Conservation (phyloP, 2,113 vertebrate genomes). For the Pangasianodon hypophthalmus region DNA sequence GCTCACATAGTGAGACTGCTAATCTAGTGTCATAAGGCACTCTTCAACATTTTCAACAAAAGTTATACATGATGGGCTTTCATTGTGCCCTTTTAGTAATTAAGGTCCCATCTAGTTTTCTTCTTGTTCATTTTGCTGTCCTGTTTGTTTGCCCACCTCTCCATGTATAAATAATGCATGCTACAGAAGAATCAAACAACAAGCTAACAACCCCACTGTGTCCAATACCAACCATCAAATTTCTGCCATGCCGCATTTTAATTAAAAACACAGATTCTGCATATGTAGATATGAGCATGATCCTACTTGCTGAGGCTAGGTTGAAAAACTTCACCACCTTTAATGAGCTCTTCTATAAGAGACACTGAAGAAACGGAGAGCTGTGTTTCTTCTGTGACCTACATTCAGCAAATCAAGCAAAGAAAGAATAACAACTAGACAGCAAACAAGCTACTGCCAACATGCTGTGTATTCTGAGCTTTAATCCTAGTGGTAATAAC, state of each 20-base stretch:
- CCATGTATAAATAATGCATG: slow-evolving; percentile 49
- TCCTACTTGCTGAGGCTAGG: background rate
- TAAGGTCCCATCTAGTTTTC: slow-evolving; percentile 19
- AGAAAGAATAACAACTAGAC: slow-evolving; percentile 40
- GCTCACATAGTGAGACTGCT: background rate
- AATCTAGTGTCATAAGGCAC: background rate
- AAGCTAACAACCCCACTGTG: slow-evolving; percentile 43
- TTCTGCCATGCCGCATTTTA: slow-evolving; percentile 48
- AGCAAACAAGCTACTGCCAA: slow-evolving; percentile 38
- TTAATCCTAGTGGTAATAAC: slow-evolving; percentile 55
- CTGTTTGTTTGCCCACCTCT: slow-evolving; percentile 42
- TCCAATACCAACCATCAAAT: slow-evolving; percentile 40
- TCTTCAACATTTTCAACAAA: background rate
- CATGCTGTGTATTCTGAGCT: slow-evolving; percentile 18
- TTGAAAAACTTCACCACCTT: slow-evolving; percentile 24
- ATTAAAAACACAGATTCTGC: slow-evolving; percentile 43
- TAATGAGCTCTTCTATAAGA: slow-evolving; percentile 21
- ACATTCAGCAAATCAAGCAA: slow-evolving; percentile 53
- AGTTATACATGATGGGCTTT: slow-evolving; percentile 1
- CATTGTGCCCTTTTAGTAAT: slow-evolving; percentile 16
- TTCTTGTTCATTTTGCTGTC: slow-evolving; percentile 22
- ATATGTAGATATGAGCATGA: slow-evolving; percentile 5
- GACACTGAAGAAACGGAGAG: background rate
- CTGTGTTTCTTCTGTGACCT: slow-evolving; percentile 42
- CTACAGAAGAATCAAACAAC: slow-evolving; percentile 39